phyloP scores from a whole-genome alignment of 2,113 vertebrate species.

The Oryzias woworae region DNA sequence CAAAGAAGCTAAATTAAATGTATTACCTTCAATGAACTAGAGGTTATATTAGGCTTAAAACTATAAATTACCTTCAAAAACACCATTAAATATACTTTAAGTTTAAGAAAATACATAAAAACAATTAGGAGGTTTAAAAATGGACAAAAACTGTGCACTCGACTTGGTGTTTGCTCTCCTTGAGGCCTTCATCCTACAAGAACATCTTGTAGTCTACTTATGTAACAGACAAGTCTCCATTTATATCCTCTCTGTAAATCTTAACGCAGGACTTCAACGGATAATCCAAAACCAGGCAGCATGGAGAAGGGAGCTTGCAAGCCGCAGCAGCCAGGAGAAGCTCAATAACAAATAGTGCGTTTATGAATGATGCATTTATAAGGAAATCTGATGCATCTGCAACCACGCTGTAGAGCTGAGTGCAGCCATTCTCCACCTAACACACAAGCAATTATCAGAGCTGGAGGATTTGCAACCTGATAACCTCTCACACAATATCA shows the following conservation, averaged over 20 bases:
- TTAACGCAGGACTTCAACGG: slow-evolving; percentile 42
- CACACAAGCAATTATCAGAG: slow-evolving; percentile 16
- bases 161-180: slow-evolving; percentile 6
- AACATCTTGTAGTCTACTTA: slow-evolving; percentile 67
- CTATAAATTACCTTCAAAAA: too few species aligned
- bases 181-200: slow-evolving; percentile 19
- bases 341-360: slow-evolving; percentile 2
- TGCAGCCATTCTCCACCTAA: slow-evolving; percentile 2
- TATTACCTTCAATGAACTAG: too few species aligned
- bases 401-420: slow-evolving; percentile 5
- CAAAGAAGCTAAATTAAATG: too few species aligned
- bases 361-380: slow-evolving; percentile 55
- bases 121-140: too few species aligned
- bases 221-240: slow-evolving; percentile 59
- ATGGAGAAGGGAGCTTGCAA: background rate
- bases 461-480: slow-evolving; percentile 14
- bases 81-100: too few species aligned
- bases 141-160: too few species aligned
- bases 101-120: too few species aligned
- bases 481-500: slow-evolving; percentile 11
- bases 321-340: slow-evolving; percentile 15
- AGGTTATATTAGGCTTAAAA: too few species aligned
- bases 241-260: slow-evolving; percentile 69
- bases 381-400: slow-evolving; percentile 41
- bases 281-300: slow-evolving; percentile 61